Evolutionary conservation across 2,113 vertebrate genomes (phyloP).

Genomic region (Geococcyx californianus): DNA sequence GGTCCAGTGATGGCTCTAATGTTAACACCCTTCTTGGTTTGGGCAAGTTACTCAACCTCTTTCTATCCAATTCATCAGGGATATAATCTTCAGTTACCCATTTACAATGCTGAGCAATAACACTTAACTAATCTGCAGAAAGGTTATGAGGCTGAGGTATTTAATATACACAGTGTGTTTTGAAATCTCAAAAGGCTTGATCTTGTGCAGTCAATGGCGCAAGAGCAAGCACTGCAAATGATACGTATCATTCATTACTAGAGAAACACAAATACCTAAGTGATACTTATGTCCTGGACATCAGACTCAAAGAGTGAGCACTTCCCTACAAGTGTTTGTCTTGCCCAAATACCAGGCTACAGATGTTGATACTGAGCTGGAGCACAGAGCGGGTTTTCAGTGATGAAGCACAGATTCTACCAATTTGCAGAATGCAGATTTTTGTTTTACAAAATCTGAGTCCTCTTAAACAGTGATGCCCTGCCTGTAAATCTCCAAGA

Average conservation of each 20-base stretch:
- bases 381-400: background rate
- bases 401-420: background rate
- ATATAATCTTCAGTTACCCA: background rate
- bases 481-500: background rate
- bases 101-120: background rate
- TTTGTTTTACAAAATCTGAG: background rate
- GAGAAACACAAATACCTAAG: constrained; percentile 3
- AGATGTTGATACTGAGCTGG: background rate
- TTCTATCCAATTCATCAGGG: constrained; percentile 6
- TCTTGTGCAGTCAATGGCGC: background rate
- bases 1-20: background rate
- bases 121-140: constrained; percentile 22
- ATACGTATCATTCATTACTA: background rate
- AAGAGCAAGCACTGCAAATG: background rate
- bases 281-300: background rate
- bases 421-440: background rate
- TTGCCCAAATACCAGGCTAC: background rate
- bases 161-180: constrained; percentile 34
- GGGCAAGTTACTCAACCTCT: constrained; percentile 5
- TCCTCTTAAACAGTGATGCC: background rate
- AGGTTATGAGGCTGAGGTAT: constrained; percentile 18
- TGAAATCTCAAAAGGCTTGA: constrained; percentile 33
- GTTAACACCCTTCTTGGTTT: background rate
- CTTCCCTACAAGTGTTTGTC: background rate
- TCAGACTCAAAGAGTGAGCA: background rate